Evolutionary conservation across 2,113 vertebrate species (phyloP).

Genomic region (Tichodroma muraria): DNA sequence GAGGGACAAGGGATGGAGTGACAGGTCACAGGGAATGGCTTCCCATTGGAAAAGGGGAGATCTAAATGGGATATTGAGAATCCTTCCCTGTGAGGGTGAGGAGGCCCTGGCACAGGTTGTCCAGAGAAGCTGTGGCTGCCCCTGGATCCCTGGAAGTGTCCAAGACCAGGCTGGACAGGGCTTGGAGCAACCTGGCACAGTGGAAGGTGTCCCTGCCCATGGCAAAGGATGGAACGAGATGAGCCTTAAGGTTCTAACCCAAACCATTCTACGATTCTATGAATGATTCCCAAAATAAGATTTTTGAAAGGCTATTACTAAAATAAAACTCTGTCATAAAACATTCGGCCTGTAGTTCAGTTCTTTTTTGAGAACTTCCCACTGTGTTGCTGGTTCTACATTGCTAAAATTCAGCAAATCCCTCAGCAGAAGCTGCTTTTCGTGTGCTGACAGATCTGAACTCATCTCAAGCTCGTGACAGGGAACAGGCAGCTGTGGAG

Average conservation of each 20-base stretch:
- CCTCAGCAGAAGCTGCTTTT: background rate
- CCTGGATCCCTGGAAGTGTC: background rate
- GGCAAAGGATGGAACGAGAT: fast-evolving
- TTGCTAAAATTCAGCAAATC: background rate
- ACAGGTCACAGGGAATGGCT: background rate
- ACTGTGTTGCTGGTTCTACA: background rate
- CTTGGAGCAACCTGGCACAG: fast-evolving
- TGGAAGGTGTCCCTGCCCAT: background rate
- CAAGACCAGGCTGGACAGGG: fast-evolving
- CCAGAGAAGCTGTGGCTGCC: background rate
- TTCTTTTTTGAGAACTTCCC: background rate
- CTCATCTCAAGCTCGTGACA: background rate
- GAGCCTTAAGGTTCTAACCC: background rate
- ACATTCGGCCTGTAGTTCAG: background rate
- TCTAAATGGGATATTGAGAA: background rate
- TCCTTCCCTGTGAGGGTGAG: fast-evolving
- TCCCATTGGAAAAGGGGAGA: background rate
- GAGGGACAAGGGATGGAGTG: background rate
- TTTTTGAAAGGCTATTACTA: background rate
- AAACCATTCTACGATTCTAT: fast-evolving
- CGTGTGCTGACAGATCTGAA: background rate
- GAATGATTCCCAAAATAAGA: background rate
- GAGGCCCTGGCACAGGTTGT: background rate
- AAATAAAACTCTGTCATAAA: background rate
- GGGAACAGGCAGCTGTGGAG: background rate